Conservation (phyloP, 2,113 vertebrate genomes). For the Porphyrio hochstetteri region DNA sequence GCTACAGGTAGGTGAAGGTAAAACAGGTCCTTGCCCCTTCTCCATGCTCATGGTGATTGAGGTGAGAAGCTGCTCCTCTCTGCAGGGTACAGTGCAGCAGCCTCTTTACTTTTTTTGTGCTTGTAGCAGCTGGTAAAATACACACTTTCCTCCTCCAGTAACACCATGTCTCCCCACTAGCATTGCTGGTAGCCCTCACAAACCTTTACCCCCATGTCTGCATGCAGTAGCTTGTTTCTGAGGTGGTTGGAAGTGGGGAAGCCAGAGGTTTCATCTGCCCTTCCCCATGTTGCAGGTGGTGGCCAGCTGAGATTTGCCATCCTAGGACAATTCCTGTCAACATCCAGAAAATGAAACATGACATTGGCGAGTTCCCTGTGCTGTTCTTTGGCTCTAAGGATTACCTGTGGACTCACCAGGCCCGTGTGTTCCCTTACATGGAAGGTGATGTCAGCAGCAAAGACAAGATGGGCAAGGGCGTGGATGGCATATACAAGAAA, state of each 20-base stretch:
- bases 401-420: constrained; percentile 98
- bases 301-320: constrained; percentile 97
- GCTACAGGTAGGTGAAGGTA: constrained; percentile 88
- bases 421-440: constrained; percentile 97
- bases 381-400: constrained; percentile 98
- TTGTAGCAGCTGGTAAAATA: not conserved
- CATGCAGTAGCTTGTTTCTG: not conserved
- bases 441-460: constrained; percentile 97
- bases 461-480: constrained; percentile 96
- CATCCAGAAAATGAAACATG: constrained; percentile 95
- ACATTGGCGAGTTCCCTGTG: constrained; percentile 96
- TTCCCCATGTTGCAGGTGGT: constrained; percentile 84
- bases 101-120: not conserved
- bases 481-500: constrained; percentile 95
- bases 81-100: constrained; percentile 1
- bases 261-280: not conserved
- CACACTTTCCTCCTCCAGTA: not conserved
- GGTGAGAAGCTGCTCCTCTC: constrained; percentile 14
- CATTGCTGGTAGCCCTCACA: not conserved
- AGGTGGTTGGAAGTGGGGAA: not conserved
- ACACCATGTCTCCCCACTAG: not conserved
- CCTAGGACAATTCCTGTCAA: constrained; percentile 93
- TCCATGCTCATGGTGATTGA: not conserved
- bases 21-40: not conserved
- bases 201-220: not conserved